phyloP scores from a whole-genome alignment of 2,888 invertebrate species.

The Drosophila suboccidentalis region DNA sequence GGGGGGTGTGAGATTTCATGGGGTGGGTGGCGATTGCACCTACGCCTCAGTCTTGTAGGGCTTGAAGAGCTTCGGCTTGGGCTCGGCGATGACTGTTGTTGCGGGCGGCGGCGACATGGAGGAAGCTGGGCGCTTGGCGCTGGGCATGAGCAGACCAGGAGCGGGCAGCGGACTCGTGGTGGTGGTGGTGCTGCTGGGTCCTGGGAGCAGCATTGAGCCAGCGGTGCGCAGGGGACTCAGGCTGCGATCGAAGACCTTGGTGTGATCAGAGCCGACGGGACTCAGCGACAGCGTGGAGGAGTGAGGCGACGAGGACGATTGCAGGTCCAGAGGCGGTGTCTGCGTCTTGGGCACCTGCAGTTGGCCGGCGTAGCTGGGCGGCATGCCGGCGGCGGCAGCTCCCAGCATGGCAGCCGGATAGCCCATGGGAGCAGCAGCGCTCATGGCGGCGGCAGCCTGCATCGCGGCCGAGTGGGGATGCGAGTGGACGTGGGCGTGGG shows the following conservation, averaged over 20 bases:
- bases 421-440: slow-evolving; percentile 53
- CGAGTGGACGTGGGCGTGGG: slow-evolving; percentile 84
- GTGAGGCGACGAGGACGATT: slow-evolving; percentile 85
- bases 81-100: slow-evolving; percentile 71
- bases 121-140: slow-evolving; percentile 71
- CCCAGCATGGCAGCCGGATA: slow-evolving; percentile 74
- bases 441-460: slow-evolving; percentile 80
- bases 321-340: slow-evolving; percentile 85
- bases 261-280: slow-evolving; percentile 85
- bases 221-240: slow-evolving; percentile 77
- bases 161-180: slow-evolving; percentile 61
- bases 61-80: slow-evolving; percentile 90
- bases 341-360: slow-evolving; percentile 83
- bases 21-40: neutral
- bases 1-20: neutral
- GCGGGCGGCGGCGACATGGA: slow-evolving; percentile 74
- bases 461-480: slow-evolving; percentile 84
- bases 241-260: slow-evolving; percentile 84
- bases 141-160: slow-evolving; percentile 75
- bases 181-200: slow-evolving; percentile 23
- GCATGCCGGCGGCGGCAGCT: slow-evolving; percentile 69
- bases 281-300: slow-evolving; percentile 85
- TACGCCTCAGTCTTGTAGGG: slow-evolving; percentile 89
- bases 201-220: slow-evolving; percentile 25
- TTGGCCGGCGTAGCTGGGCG: slow-evolving; percentile 62